Conservation (phyloP, 2,797 vertebrate species). For the Xenops minutus region DNA sequence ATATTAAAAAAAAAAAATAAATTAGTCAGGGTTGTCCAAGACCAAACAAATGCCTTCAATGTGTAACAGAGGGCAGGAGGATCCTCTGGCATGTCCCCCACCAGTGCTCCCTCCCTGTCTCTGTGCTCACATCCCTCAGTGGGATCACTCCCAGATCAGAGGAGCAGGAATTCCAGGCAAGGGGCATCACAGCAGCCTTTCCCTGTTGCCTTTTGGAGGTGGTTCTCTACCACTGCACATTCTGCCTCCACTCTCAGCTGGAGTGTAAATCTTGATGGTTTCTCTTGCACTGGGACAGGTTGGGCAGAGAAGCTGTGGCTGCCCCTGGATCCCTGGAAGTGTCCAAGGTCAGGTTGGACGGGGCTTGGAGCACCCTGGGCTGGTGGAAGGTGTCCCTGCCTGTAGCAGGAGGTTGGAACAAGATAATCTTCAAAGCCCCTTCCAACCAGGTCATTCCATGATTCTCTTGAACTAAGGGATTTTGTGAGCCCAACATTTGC, state of each 20-base stretch:
- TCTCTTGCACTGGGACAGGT: neutral
- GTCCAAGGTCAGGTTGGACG: neutral
- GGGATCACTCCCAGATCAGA: neutral
- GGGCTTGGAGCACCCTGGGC: neutral
- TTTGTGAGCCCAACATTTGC: neutral
- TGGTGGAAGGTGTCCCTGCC: neutral
- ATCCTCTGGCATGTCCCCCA: neutral
- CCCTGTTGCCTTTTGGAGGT: neutral
- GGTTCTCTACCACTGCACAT: accelerated
- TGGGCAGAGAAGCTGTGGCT: neutral
- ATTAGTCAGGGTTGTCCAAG: neutral
- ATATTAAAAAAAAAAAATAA: too few species aligned
- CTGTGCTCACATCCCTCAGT: neutral
- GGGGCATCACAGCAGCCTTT: neutral
- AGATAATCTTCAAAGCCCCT: neutral
- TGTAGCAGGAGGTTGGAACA: neutral
- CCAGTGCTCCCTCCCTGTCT: neutral
- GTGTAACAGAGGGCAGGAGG: neutral
- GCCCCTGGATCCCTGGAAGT: neutral
- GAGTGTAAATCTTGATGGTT: neutral
- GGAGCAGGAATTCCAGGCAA: neutral
- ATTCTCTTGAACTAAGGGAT: neutral
- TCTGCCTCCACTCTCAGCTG: neutral
- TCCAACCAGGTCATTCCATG: neutral
- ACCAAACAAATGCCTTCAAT: neutral